Evolutionary conservation across 1,140 invertebrate species (phyloP).

Genomic region (Trypoxylus dichotomus): DNA sequence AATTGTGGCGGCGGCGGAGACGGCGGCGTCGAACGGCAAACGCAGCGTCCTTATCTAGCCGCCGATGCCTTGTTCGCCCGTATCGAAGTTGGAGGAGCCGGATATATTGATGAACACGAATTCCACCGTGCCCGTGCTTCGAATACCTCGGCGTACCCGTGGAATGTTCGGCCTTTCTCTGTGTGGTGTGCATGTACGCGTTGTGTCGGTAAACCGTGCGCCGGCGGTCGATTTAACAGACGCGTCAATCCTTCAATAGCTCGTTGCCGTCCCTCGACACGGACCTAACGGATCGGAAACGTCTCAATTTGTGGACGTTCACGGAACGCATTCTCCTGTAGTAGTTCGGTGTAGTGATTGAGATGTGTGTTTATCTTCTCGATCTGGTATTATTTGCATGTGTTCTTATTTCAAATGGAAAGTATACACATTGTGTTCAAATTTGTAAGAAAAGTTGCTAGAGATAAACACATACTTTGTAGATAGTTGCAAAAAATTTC

Average conservation of each 20-base stretch:
- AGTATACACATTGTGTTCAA: too few species aligned
- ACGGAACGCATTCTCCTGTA: too few species aligned
- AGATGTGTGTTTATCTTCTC: too few species aligned
- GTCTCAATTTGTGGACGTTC: conserved; percentile 8
- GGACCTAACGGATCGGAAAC: conserved; percentile 8
- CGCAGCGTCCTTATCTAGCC: neutral
- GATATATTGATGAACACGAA: conserved; percentile 23
- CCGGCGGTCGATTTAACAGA: conserved; percentile 9
- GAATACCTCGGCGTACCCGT: conserved; percentile 15
- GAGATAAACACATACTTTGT: too few species aligned
- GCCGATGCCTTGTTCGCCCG: neutral
- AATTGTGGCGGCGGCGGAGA: neutral
- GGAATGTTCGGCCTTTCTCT: neutral
- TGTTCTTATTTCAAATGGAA: too few species aligned
- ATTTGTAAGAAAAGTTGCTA: too few species aligned
- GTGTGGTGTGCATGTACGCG: neutral
- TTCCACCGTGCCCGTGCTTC: neutral
- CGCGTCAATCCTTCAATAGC: conserved; percentile 16
- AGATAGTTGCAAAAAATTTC: too few species aligned
- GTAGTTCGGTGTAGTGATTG: too few species aligned
- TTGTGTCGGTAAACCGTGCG: neutral
- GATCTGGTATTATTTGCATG: too few species aligned
- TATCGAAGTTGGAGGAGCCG: neutral
- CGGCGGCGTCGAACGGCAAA: neutral
- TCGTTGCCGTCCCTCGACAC: neutral